Conservation (phyloP, 2,113 vertebrate genomes). For the Phoenicopterus ruber region DNA sequence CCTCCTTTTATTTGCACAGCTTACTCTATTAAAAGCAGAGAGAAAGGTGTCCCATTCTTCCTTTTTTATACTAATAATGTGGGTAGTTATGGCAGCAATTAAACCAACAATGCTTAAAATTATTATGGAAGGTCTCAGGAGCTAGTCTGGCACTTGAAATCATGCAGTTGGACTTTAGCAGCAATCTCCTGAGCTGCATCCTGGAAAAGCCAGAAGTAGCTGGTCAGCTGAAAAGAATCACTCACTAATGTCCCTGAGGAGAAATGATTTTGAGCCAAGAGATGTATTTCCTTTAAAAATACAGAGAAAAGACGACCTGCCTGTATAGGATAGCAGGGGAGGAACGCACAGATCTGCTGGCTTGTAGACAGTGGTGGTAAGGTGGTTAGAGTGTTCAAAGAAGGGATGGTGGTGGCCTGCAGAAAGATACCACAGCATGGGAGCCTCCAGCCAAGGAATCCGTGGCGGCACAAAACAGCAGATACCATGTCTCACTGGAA, state of each 20-base stretch:
- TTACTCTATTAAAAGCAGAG: not conserved
- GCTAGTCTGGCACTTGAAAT: not conserved
- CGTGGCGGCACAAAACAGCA: not conserved
- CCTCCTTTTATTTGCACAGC: not conserved
- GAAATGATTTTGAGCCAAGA: not conserved
- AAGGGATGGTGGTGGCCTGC: not conserved
- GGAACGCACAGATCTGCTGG: not conserved
- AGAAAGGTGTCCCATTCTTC: not conserved
- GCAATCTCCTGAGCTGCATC: not conserved
- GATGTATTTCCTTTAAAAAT: not conserved
- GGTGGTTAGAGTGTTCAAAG: not conserved
- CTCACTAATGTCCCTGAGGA: not conserved
- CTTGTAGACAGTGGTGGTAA: not conserved
- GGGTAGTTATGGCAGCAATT: not conserved
- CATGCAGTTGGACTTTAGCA: not conserved
- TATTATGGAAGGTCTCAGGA: not conserved
- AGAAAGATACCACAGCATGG: not conserved
- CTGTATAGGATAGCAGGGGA: not conserved
- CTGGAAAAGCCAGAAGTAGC: not conserved
- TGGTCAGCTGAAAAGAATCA: not conserved
- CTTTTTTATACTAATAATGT: not conserved
- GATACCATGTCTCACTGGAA: not conserved
- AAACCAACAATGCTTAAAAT: not conserved
- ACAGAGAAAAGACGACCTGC: not conserved
- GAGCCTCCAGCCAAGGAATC: not conserved